Evolutionary conservation across 2,113 vertebrate species (phyloP), one percentile per base, ranked within the genome.

Genomic region (Malurus cyaneus): DNA sequence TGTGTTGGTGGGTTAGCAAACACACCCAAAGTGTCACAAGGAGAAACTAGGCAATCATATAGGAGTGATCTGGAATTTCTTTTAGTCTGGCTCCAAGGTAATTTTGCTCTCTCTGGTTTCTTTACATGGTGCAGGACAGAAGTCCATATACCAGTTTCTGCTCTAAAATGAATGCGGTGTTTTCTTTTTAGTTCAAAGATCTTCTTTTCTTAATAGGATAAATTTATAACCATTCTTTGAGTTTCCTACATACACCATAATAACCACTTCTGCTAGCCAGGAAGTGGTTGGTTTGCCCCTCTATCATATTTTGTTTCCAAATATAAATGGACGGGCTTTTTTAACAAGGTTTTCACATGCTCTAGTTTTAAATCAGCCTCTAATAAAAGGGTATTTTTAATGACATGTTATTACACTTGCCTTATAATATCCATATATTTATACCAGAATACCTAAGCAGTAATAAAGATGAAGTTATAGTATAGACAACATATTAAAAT

Each of bases 271-370:
- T 69, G 3, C 28, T 80, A 46, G 6, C 3, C 28, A 24, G 6
- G 18, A 89, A 53, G 14, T 23, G 6, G 2, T 3, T 79, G 9
- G 2, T 67, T 81, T 71, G 1, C 3, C 13, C 10, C 8, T 8
- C 6, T 60, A 3, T 16, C 14, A 86, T 59, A 42, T 25, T 36
- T 78, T 73, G 5, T 34, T 21, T 88, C 18, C 13, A 89, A 32
- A 1, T 1, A 31, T n/a, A 79, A 77, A 18, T 5, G 47, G 3
- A n/a, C 11, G 4, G 1, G 0, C 1, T 4, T 84, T 50, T 53
- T 20, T 39, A 53, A 39, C 2, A 41, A 67, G 9, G 7, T 59
- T 76, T 7, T 24, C 31, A 49, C 7, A 28, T 49, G 24, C 8
- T 62, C 12, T 57, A 49, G 7, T 57, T 87, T 53, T 36, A 87